Evolutionary conservation across 2,113 vertebrate genomes (phyloP).

Genomic region (Microtus ochrogaster): DNA sequence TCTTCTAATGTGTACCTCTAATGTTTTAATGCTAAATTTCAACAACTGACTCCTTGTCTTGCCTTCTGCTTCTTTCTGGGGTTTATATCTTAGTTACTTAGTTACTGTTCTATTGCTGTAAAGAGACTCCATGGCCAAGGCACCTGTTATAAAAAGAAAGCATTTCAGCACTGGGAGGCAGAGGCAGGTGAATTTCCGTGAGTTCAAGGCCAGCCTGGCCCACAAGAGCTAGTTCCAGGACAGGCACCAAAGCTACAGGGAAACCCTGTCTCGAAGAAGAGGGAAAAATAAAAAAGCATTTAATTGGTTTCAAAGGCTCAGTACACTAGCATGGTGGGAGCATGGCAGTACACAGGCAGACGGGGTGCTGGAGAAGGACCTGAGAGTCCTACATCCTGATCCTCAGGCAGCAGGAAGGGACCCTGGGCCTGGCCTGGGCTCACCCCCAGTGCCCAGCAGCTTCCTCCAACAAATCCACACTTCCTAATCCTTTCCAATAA

Average conservation of each 20-base stretch:
- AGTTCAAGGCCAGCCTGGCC: no score
- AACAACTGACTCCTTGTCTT: rapidly evolving
- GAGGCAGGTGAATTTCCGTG: no score
- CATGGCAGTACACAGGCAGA: not conserved
- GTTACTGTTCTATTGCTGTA: not conserved
- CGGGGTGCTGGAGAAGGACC: not conserved
- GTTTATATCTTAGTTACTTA: not conserved
- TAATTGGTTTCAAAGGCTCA: not conserved
- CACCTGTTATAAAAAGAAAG: not conserved
- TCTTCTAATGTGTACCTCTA: conserved; percentile 1
- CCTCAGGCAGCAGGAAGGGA: not conserved
- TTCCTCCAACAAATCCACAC: not conserved
- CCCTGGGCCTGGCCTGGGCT: not conserved
- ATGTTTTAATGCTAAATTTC: conserved; percentile 50
- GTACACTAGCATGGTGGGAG: not conserved
- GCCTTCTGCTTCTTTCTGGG: not conserved
- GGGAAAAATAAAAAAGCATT: not conserved
- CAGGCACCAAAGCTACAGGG: no score
- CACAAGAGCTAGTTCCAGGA: no score
- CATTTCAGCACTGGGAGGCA: not conserved
- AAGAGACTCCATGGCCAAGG: not conserved
- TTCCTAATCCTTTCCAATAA: not conserved
- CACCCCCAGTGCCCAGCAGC: no score
- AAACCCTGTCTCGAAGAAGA: no score
- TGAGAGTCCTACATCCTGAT: not conserved